phyloP scores from a whole-genome alignment of 2,888 invertebrate species.

The Lycophotia porphyrea region DNA sequence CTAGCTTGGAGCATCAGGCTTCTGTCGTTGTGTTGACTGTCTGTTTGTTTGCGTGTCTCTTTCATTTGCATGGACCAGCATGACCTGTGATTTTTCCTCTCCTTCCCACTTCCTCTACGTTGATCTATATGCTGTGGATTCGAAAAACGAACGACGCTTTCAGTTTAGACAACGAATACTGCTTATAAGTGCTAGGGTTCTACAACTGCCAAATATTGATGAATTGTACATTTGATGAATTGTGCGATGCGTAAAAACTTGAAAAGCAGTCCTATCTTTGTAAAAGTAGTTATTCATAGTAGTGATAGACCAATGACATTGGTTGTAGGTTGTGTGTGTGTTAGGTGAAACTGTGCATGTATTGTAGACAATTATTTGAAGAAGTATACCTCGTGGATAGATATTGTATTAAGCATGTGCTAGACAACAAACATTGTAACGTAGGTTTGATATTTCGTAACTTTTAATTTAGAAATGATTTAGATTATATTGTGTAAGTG shows the following conservation, averaged over 20 bases:
- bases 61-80: constrained; percentile 90
- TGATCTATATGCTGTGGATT: constrained; percentile 77
- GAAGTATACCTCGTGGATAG: constrained; percentile 69
- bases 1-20: constrained; percentile 87
- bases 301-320: constrained; percentile 78
- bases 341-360: constrained; percentile 83
- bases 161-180: constrained; percentile 60
- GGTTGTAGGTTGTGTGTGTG: constrained; percentile 84
- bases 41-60: constrained; percentile 88
- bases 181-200: constrained; percentile 65
- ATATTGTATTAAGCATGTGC: constrained; percentile 73
- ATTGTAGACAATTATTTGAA: constrained; percentile 76
- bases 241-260: constrained; percentile 73
- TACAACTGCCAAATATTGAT: constrained; percentile 54
- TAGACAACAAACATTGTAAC: constrained; percentile 61
- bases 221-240: constrained; percentile 63
- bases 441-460: constrained; percentile 50
- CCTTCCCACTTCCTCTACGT: constrained; percentile 78
- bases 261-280: constrained; percentile 72
- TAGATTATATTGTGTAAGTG: constrained; percentile 45
- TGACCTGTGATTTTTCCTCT: constrained; percentile 84
- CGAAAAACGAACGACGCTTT: constrained; percentile 74
- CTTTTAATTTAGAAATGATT: constrained; percentile 48
- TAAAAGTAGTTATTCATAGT: constrained; percentile 76
- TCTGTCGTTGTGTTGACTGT: constrained; percentile 87